phyloP scores from a whole-genome alignment of 2,113 vertebrate genomes.

The Ptilorrhoa leucosticta region DNA sequence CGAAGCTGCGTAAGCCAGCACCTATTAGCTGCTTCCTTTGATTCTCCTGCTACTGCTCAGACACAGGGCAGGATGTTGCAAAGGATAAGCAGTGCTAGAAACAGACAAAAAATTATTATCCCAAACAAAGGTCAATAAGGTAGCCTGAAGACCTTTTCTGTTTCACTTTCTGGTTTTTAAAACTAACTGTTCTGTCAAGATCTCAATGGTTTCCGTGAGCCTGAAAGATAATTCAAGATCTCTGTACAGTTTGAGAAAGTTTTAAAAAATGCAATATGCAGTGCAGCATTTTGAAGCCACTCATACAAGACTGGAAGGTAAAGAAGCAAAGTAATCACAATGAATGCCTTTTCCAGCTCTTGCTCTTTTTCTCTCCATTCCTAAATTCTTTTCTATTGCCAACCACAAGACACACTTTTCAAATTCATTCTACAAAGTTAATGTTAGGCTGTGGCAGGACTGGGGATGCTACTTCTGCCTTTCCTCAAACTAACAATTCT shows the following conservation, averaged over 20 bases:
- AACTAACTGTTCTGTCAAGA: background rate
- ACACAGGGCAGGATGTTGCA: background rate
- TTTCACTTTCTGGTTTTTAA: background rate
- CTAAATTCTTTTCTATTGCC: background rate
- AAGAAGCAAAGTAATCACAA: background rate
- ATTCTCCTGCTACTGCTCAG: background rate
- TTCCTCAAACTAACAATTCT: background rate
- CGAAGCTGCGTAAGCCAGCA: background rate
- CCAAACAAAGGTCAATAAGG: background rate
- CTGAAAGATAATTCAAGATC: background rate
- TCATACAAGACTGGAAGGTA: background rate
- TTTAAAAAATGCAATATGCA: background rate
- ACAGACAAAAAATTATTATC: background rate
- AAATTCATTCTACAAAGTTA: background rate
- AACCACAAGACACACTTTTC: background rate
- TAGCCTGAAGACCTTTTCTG: background rate
- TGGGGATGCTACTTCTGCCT: background rate
- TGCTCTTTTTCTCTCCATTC: background rate
- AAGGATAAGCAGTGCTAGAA: constrained; percentile 4
- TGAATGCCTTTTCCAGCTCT: background rate
- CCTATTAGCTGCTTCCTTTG: constrained; percentile 23
- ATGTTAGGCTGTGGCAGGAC: background rate
- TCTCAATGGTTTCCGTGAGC: background rate
- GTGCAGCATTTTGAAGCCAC: background rate
- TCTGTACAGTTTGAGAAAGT: background rate